Base-by-base conservation (phyloP, 2,797 vertebrate species). In the Acrocephalus scirpaceus region DNA sequence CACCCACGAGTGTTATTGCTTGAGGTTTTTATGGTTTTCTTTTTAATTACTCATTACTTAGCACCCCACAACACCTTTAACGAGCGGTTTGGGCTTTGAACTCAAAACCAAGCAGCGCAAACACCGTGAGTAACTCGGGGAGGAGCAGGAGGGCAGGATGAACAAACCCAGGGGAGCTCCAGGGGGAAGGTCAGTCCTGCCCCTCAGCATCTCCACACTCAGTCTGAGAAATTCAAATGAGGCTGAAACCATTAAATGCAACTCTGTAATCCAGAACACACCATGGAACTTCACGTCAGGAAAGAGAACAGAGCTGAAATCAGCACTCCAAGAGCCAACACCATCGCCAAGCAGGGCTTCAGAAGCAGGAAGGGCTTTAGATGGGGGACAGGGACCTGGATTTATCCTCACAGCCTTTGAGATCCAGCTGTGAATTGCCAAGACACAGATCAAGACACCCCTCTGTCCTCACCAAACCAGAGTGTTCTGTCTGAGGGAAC, bases 11-110 rank as follows among this genome's bases (percentile, higher is more conserved):
- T 22, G 34, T 61, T 79, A 66, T 0, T 86, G 56, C 88, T 84
- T 66, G 92, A 93, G 93, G 94, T 29, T 92, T 93, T 86, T 13
- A 72, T 25, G 83, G 86, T 75, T 93, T 75, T 12, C 27, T 86
- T 83, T 72, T 88, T 92, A 94, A 95, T 95, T 81, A 73, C 53
- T 30, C 74, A 60, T 69, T 53, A 86, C 76, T 88, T 86, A 92
- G 70, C 0, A 0, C 79, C 79, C 88, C 80, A 90, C 83, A 81
- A 70, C 56, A 45, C 32, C 73, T 83, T 45, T 70, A 95, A 95
- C 2, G 10, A 94, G 86, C 0, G 4, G 92, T 82, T 78, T 81
- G 83, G 78, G 91, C 86, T 96, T 56, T 75, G 85, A 83, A 88
- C 56, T 20, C 14, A 40, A 78, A 86, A 65, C n/a, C 72, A 34